Percentiles rank a stretch among this genome's conserved stretches.
Evolutionary conservation across 2,113 vertebrate genomes (phyloP).

Genomic region (Podilymbus podiceps): DNA sequence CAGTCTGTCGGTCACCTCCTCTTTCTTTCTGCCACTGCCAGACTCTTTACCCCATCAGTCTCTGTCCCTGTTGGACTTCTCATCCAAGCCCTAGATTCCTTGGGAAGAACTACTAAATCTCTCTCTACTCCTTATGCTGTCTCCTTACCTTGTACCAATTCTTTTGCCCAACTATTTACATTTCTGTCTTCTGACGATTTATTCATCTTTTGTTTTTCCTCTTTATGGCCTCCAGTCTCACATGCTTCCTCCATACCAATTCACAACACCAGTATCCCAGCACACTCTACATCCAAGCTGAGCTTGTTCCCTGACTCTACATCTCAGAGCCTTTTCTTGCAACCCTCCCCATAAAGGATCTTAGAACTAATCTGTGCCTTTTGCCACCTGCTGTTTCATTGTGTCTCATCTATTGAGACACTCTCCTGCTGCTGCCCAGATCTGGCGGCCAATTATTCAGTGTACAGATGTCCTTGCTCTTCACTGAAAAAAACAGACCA

Average conservation of each 20-base stretch:
- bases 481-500: not conserved
- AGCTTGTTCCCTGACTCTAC: not conserved
- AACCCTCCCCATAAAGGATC: rapidly evolving
- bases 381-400: not conserved
- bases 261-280: not conserved
- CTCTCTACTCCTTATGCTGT: not conserved
- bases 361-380: not conserved
- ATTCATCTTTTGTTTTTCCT: not conserved
- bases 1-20: not conserved
- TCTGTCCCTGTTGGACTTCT: not conserved
- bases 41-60: not conserved
- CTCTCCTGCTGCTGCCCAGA: not conserved
- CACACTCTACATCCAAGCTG: not conserved
- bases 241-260: not conserved
- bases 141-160: not conserved
- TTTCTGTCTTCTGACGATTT: not conserved
- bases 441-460: not conserved
- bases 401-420: not conserved
- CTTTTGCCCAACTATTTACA: not conserved
- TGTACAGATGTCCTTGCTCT: not conserved
- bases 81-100: not conserved
- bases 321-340: not conserved
- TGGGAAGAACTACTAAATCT: not conserved
- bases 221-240: not conserved
- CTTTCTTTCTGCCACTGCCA: not conserved